phyloP scores from a whole-genome alignment of 2,888 invertebrate species.

The Resseliella maxima region DNA sequence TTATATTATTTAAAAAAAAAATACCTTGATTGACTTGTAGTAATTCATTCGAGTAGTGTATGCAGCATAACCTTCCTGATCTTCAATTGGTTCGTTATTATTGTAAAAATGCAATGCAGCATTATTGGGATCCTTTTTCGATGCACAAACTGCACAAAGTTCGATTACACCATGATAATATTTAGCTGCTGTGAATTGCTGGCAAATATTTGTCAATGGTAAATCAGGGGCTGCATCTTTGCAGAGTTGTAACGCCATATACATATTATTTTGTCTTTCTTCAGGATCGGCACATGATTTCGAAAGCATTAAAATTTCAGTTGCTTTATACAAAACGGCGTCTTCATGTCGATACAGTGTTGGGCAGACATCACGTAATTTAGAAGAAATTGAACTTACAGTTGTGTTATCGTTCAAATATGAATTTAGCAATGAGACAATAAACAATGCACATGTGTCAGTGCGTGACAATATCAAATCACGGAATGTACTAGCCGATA shows the following conservation, averaged over 20 bases:
- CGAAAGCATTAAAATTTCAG: slow-evolving; percentile 87
- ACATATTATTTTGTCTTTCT: slow-evolving; percentile 81
- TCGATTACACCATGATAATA: slow-evolving; percentile 92
- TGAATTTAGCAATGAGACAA: slow-evolving; percentile 87
- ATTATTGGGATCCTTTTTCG: slow-evolving; percentile 88
- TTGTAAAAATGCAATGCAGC: slow-evolving; percentile 89
- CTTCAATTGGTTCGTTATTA: slow-evolving; percentile 83
- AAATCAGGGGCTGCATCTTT: slow-evolving; percentile 90
- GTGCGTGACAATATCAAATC: slow-evolving; percentile 69
- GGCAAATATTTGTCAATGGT: slow-evolving; percentile 85
- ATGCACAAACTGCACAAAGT: slow-evolving; percentile 84
- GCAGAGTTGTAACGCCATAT: slow-evolving; percentile 84
- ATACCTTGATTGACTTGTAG: slow-evolving; percentile 90
- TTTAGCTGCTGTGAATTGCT: slow-evolving; percentile 77
- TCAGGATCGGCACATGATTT: slow-evolving; percentile 78
- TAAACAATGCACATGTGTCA: slow-evolving; percentile 77
- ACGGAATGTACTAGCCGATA: slow-evolving; percentile 60
- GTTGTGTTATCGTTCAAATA: slow-evolving; percentile 96
- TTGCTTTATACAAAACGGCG: slow-evolving; percentile 94
- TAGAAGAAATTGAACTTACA: slow-evolving; percentile 89
- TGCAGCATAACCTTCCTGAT: slow-evolving; percentile 82
- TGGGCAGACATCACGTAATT: slow-evolving; percentile 91
- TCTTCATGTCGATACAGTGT: slow-evolving; percentile 94
- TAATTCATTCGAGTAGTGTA: slow-evolving; percentile 84
- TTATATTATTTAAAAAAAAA: no score